Conservation (phyloP, 2,888 invertebrate species). For the Eumacrocentrus americanus region DNA sequence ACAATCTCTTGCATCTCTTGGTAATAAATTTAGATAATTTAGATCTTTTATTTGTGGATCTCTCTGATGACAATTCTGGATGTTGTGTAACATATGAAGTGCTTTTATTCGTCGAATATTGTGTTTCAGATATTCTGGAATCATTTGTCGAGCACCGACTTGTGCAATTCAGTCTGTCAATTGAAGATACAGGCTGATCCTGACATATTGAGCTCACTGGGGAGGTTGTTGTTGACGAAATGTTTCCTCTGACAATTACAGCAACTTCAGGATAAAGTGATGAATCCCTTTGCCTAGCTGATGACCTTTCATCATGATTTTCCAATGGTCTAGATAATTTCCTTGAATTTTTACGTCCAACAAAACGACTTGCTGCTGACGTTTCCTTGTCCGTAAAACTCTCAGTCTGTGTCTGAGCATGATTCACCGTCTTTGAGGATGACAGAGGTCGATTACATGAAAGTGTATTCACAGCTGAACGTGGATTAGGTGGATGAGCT, state of each 20-base stretch:
- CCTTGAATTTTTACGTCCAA: background rate
- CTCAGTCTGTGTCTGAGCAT: background rate
- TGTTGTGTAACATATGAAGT: background rate
- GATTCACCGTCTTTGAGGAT: background rate
- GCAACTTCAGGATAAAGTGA: slow-evolving; percentile 4
- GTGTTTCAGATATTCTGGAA: background rate
- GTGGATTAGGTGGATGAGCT: slow-evolving; percentile 12
- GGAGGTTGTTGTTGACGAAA: background rate
- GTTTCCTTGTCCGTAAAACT: background rate
- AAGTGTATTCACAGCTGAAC: too few species aligned
- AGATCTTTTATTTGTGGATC: background rate
- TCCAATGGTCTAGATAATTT: background rate
- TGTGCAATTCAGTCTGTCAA: background rate
- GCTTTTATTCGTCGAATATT: background rate
- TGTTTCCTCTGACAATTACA: background rate
- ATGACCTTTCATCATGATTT: background rate
- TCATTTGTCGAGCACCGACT: too few species aligned
- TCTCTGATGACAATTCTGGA: background rate
- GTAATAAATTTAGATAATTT: background rate
- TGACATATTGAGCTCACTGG: background rate
- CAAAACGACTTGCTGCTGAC: background rate
- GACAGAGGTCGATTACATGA: background rate
- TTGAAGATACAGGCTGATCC: too few species aligned
- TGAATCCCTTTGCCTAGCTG: background rate
- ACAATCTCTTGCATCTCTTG: background rate